Percentiles rank a stretch among this genome's conserved stretches.
phyloP scores from a whole-genome alignment of 2,888 invertebrate genomes.

The Leptinotarsa juncta region DNA sequence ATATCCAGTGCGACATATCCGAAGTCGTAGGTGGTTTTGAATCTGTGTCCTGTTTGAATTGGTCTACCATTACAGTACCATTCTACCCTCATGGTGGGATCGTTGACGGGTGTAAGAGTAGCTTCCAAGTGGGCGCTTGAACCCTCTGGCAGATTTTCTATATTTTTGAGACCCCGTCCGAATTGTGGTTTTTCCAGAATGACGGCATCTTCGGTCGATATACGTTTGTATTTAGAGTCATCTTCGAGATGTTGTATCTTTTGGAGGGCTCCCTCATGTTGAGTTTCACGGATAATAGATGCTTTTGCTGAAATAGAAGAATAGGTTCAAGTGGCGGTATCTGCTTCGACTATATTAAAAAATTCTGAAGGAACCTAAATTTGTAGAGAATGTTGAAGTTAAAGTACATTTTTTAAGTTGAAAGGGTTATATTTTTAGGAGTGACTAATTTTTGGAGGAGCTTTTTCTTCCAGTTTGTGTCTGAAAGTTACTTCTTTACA shows the following conservation, averaged over 20 bases:
- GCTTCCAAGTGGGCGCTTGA: conserved; percentile 92
- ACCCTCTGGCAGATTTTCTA: conserved; percentile 87
- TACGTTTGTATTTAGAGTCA: conserved; percentile 80
- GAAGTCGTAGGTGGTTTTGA: conserved; percentile 96
- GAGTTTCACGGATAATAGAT: conserved; percentile 88
- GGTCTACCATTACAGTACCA: conserved; percentile 98
- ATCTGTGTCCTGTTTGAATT: conserved; percentile 92
- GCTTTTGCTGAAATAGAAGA: conserved; percentile 74
- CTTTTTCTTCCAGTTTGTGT: too few species aligned
- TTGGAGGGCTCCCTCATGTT: conserved; percentile 91
- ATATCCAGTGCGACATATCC: conserved; percentile 97
- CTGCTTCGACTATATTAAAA: too few species aligned
- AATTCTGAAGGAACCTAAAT: too few species aligned
- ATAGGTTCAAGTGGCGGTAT: too few species aligned
- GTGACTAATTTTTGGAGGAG: too few species aligned
- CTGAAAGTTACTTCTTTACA: too few species aligned
- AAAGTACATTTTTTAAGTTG: too few species aligned
- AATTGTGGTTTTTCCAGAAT: conserved; percentile 90
- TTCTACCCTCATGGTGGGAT: conserved; percentile 98
- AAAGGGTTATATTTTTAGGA: too few species aligned
- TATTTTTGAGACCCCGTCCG: conserved; percentile 86
- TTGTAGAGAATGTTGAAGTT: too few species aligned
- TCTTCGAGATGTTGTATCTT: conserved; percentile 94
- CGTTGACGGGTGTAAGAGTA: conserved; percentile 95
- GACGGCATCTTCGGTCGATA: conserved; percentile 78